Conservation (phyloP, 2,888 invertebrate genomes). For the Tribolium freemani region DNA sequence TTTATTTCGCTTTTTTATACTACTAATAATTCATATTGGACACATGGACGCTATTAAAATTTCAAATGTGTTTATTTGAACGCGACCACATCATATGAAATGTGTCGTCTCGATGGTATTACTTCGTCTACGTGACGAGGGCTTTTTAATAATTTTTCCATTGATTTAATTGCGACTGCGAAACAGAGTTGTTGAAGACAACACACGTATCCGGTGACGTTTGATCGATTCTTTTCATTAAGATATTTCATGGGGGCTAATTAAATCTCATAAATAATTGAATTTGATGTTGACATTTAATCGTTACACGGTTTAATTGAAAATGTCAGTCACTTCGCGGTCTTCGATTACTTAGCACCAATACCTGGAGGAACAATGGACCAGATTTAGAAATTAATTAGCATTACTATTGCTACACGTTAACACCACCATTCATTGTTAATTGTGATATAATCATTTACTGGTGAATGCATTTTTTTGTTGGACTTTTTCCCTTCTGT, state of each 20-base stretch:
- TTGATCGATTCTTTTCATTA: conserved; percentile 41
- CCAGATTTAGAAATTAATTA: not conserved
- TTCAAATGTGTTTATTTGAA: conserved; percentile 21
- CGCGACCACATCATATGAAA: not conserved
- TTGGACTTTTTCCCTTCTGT: too few species aligned
- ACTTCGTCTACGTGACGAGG: not conserved
- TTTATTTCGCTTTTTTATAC: not conserved
- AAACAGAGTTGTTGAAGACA: not conserved
- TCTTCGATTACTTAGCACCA: conserved; percentile 10
- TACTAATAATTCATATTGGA: conserved; percentile 20
- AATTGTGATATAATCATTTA: too few species aligned
- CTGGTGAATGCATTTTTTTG: too few species aligned
- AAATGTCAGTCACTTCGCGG: conserved; percentile 28
- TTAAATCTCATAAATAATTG: conserved; percentile 37
- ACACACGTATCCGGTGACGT: conserved; percentile 10
- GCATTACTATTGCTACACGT: not conserved
- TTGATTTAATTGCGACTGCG: not conserved
- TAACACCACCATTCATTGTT: not conserved
- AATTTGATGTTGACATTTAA: conserved; percentile 40
- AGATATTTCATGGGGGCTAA: conserved; percentile 32
- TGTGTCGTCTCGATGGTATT: not conserved
- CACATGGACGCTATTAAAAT: conserved; percentile 5
- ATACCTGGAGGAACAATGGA: not conserved
- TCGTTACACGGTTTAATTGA: conserved; percentile 23
- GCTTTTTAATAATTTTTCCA: not conserved